phyloP scores from a whole-genome alignment of 2,113 vertebrate species.

The Rallus limicola region DNA sequence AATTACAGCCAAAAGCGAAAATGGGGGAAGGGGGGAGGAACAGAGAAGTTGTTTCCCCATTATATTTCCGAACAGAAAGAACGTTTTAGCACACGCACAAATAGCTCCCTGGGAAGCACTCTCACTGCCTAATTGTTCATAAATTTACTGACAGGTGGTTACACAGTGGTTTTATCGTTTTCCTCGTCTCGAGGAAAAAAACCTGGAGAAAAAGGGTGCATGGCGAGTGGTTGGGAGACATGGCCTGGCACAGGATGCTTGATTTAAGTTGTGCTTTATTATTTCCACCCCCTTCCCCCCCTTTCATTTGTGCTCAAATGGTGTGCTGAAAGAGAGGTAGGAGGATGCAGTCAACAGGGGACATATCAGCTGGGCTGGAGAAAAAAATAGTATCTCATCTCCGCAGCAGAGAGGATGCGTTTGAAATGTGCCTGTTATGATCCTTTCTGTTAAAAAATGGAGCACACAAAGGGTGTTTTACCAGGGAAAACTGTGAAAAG shows the following conservation, averaged over 20 bases:
- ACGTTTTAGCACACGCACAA: conserved; percentile 69
- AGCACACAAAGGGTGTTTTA: neutral
- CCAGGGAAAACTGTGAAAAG: neutral
- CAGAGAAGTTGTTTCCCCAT: conserved; percentile 70
- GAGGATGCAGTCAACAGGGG: neutral
- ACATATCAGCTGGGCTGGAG: neutral
- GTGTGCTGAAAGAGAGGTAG: neutral
- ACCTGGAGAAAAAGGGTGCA: conserved; percentile 32
- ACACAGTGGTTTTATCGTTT: conserved; percentile 74
- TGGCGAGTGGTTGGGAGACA: neutral
- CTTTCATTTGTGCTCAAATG: neutral
- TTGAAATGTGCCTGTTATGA: accelerated
- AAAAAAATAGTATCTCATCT: neutral
- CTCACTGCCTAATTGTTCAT: conserved; percentile 82
- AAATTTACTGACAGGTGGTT: conserved; percentile 83
- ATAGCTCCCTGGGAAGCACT: conserved; percentile 80
- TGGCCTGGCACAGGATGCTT: neutral
- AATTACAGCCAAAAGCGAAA: conserved; percentile 58
- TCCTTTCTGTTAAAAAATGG: neutral
- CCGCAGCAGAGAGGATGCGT: neutral
- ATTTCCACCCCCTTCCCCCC: no score
- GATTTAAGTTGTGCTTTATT: neutral
- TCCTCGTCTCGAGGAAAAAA: conserved; percentile 48
- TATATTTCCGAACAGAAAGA: conserved; percentile 67
- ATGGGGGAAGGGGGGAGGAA: neutral